Conservation (phyloP, 35 echinoderm and acorn worm genomes). For the Heliocidaris erythrogramma region DNA sequence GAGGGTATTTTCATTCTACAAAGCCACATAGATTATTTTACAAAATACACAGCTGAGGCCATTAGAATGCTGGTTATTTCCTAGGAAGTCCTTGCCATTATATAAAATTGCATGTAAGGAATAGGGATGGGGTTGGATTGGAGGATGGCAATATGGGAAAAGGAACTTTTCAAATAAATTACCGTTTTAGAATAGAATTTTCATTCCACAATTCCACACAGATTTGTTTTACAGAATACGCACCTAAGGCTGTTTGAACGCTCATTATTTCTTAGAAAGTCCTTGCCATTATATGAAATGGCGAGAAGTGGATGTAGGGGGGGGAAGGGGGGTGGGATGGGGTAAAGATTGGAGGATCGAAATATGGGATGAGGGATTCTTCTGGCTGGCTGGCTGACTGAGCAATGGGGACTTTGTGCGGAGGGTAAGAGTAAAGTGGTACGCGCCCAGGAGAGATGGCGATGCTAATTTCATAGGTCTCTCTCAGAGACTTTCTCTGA, state of each 20-base stretch:
- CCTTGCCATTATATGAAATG: no score
- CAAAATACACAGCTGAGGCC: no score
- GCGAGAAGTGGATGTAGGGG: neutral
- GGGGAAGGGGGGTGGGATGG: neutral
- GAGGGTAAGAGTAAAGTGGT: neutral
- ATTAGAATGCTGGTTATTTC: no score
- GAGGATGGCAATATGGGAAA: no score
- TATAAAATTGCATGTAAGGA: no score
- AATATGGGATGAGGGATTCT: neutral
- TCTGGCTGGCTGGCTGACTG: neutral
- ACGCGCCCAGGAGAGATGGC: neutral
- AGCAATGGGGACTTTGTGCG: neutral
- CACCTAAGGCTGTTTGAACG: neutral
- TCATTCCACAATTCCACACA: neutral
- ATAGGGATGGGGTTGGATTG: no score
- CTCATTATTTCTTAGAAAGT: neutral
- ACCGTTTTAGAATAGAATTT: no score
- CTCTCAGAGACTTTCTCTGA: neutral
- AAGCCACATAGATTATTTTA: no score
- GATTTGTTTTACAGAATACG: neutral
- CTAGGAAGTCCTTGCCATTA: no score
- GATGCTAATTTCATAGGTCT: constrained; percentile 24
- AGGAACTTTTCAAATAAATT: no score
- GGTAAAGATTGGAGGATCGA: neutral
- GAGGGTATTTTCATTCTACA: no score